Evolutionary conservation across 1,140 invertebrate genomes (phyloP), one percentile per base, ranked within the genome.

Genomic region (Drosophila oshimai): DNA sequence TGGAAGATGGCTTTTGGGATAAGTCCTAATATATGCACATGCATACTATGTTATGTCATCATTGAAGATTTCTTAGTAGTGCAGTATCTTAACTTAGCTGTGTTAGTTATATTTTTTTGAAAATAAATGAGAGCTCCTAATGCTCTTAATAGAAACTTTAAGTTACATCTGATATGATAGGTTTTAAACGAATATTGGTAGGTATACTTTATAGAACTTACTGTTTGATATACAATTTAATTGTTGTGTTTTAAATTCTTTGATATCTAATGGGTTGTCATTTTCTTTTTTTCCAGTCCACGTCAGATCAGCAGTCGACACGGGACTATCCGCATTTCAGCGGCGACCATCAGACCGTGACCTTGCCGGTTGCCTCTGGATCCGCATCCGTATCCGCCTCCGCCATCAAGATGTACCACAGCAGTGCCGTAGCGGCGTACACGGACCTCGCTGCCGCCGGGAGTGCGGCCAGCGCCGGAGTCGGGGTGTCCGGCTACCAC

Each of bases 371-470:
- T 33, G 75, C 54, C 39, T 34, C 44, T 7, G 44, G 57, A 18
- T 58, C 72, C 42, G 54, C 55, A 17, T 53, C 73, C 36, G 51
- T 57, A 31, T 69, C 73, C 47, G 76, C 50, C 13, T 42, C 67
- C 54, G 67, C 72, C 68, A 65, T 61, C n/a, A 86, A 90, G 62
- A 91, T 91, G 90, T 91, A 91, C 47, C 90, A 91, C 65, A 88
- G 80, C 28, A 86, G 87, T 15, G 79, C 79, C 34, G 80, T 84
- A 18, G 79, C 80, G 37, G 79, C 79, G 12, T 91, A 91, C 41
- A 75, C 90, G 6, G 89, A 92, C 72, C 62, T 76, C 42, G 90
- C 89, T 24, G 90, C 73, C 73, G 90, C 71, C 88, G 68, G 76
- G 10, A 84, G 78, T 90, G 90, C 90, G 65, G 91, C 75, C 44